Conservation (phyloP, 2,113 vertebrate genomes). For the Arvicanthis niloticus region DNA sequence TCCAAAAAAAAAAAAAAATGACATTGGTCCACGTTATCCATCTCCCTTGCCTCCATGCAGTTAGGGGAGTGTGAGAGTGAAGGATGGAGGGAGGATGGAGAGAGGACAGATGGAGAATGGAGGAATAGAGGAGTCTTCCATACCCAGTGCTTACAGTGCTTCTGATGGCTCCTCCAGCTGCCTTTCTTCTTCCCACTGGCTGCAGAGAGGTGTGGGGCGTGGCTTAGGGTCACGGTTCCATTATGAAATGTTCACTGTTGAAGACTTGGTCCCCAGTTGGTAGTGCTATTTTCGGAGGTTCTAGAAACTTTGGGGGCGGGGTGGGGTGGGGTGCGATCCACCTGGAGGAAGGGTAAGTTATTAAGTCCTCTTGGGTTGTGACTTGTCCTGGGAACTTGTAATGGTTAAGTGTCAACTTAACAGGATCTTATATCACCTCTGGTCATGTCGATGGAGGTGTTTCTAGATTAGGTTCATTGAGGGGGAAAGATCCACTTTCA, state of each 20-base stretch:
- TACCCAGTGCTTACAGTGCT: fast-evolving
- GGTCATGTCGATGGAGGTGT: no score
- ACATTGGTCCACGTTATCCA: no score
- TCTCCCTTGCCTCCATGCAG: not conserved
- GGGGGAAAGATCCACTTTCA: not conserved
- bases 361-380: not conserved
- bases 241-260: not conserved
- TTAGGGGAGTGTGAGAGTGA: not conserved
- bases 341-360: not conserved
- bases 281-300: not conserved
- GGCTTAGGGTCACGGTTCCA: not conserved
- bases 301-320: not conserved
- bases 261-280: not conserved
- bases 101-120: not conserved
- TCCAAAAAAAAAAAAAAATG: not conserved
- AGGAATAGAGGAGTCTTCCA: not conserved
- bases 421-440: not conserved
- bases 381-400: not conserved
- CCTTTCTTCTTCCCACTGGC: not conserved
- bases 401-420: not conserved
- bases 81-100: not conserved
- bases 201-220: not conserved
- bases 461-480: not conserved
- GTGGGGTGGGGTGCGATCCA: not conserved
- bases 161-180: fast-evolving